These are phyloP conservation scores for Proteles cristata DNA, from an alignment of 2,113 vertebrate species.

Conservation along the genomic window DNA sequence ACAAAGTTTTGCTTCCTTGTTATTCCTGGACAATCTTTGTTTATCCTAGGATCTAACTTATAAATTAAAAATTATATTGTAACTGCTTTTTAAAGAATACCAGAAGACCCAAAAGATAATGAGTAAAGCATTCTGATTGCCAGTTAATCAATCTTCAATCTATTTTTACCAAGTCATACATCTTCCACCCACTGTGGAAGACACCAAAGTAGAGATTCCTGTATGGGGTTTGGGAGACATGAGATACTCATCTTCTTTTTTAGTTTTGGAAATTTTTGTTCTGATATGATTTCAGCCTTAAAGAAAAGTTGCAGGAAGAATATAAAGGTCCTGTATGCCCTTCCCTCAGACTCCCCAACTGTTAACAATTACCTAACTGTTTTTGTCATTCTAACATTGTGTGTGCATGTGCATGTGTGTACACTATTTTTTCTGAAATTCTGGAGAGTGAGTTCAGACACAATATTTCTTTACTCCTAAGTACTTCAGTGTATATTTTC, in stretches of 20 bases:
- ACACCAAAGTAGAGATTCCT: not conserved
- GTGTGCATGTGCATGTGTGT: not conserved
- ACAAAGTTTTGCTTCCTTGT: not conserved
- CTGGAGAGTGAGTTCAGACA: not conserved
- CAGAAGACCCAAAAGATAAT: not conserved
- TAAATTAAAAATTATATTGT: not conserved
- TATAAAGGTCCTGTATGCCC: not conserved
- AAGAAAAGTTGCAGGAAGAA: not conserved
- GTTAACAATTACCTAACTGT: not conserved
- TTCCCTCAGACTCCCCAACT: not conserved
- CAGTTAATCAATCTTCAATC: not conserved
- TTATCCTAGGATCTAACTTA: not conserved
- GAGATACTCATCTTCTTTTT: not conserved
- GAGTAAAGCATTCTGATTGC: not conserved
- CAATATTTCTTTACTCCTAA: not conserved
- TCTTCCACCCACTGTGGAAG: not conserved
- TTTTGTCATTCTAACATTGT: not conserved
- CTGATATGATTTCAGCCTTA: not conserved
- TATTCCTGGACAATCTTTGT: not conserved
- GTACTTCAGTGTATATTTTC: not conserved
- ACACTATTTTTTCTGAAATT: not conserved
- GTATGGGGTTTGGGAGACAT: not conserved
- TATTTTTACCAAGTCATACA: not conserved
- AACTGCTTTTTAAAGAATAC: not conserved
- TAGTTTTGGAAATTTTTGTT: slow-evolving; percentile 13